Conservation (phyloP, 1,140 invertebrate species). For the Pachypsylla venusta region DNA sequence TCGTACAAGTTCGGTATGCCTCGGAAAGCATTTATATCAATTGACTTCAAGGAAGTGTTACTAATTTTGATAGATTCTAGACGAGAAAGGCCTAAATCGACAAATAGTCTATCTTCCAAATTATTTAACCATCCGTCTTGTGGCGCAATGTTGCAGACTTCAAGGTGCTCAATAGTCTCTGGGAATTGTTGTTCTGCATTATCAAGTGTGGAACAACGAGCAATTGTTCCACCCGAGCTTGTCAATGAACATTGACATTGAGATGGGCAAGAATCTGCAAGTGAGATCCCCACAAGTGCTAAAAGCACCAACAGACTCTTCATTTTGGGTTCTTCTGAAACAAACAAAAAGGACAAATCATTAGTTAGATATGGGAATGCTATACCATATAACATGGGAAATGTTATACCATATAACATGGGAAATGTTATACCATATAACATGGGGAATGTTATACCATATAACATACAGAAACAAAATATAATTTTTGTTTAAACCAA, state of each 20-base stretch:
- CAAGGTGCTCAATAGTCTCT: slow-evolving; percentile 13
- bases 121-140: slow-evolving; percentile 2
- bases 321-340: background rate
- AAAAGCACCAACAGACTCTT: background rate
- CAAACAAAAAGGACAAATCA: background rate
- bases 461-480: too few relatives aligned
- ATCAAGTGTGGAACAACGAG: slow-evolving; percentile 8
- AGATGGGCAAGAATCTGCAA: slow-evolving; percentile 3
- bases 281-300: background rate
- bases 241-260: slow-evolving; percentile 1
- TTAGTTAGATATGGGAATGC: too few relatives aligned
- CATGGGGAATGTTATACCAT: too few relatives aligned
- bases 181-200: slow-evolving; percentile 8
- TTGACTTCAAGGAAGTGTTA: slow-evolving; percentile 29
- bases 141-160: slow-evolving; percentile 12
- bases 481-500: too few relatives aligned
- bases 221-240: slow-evolving; percentile 9
- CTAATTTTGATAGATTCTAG: slow-evolving; percentile 31
- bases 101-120: slow-evolving; percentile 15
- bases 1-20: slow-evolving; percentile 45
- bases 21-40: slow-evolving; percentile 41
- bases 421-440: too few relatives aligned
- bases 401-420: too few relatives aligned
- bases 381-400: too few relatives aligned
- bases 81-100: slow-evolving; percentile 27